Conservation (phyloP, 2,797 vertebrate genomes). For the Megalops cyprinoides region DNA sequence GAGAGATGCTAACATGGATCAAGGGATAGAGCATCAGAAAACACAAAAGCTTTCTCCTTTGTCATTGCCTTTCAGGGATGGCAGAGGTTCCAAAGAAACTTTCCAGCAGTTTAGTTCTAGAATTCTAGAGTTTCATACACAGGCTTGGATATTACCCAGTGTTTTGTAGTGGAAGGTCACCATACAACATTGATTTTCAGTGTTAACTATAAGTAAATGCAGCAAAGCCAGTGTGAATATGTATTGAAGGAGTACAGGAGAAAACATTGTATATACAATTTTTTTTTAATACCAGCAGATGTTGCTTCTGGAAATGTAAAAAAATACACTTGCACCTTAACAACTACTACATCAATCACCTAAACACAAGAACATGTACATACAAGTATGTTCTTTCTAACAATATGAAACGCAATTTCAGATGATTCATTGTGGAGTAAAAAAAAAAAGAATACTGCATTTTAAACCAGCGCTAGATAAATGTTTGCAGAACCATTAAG, state of each 20-base stretch:
- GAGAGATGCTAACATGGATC: constrained; percentile 32
- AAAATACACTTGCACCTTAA: not conserved
- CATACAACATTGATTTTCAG: not conserved
- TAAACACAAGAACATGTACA: constrained; percentile 4
- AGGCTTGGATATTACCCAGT: not conserved
- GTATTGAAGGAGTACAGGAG: too few relatives aligned
- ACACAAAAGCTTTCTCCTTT: not conserved
- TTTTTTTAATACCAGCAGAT: not conserved
- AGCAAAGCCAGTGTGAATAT: not conserved
- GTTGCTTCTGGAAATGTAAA: not conserved
- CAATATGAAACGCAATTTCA: not conserved
- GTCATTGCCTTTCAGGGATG: too few relatives aligned
- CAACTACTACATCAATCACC: constrained; percentile 6
- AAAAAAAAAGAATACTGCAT: constrained; percentile 31
- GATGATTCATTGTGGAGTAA: not conserved
- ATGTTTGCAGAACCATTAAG: not conserved
- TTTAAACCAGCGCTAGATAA: constrained; percentile 12
- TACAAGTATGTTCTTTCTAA: too few relatives aligned
- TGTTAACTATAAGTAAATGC: not conserved
- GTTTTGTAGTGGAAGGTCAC: not conserved
- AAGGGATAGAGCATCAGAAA: not conserved
- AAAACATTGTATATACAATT: too few relatives aligned
- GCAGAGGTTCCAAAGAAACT: not conserved
- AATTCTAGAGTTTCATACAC: too few relatives aligned
- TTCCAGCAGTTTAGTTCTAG: not conserved